Evolutionary conservation across 2,888 invertebrate genomes (phyloP), one percentile per base, ranked within the genome.

Genomic region (Lasioglossum malachurum): DNA sequence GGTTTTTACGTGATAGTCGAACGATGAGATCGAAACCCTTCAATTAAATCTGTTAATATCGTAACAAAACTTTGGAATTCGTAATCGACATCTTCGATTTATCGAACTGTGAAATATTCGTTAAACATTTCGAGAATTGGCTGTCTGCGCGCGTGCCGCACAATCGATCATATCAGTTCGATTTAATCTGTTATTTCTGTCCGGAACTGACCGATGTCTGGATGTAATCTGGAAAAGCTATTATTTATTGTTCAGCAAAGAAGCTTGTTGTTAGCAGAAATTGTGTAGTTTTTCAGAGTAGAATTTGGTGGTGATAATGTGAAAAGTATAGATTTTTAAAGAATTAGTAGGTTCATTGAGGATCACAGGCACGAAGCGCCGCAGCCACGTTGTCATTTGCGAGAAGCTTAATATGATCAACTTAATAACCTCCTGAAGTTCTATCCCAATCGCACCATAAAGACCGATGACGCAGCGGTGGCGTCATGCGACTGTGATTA

Each of bases 81-180:
- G 23, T 12, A 23, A 69, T 69, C 38, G 23, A 38, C 38, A 69
- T 38, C 23, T 35, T 38, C 23, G 38, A 69, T 69, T 69, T n/a
- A 69, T 41, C 38, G 12, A 12, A 19, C 69, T 23, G 38, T 12
- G 23, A 41, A 38, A 69, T n/a, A 12, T 38, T 1, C 10, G 35
- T 41, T 31, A 31, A 31, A 31, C 69, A 4, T 69, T 19, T 69
- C 31, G 19, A 35, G 7, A 67, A 67, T 67, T 35, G 19, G 67
- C 19, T 67, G 31, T 35, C 35, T 41, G 23, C 38, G 12, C 23
- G 23, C 23, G 19, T 8, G 19, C 67, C 35, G 35, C 8, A 3
- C 69, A 12, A 69, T 69, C 69, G 69, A 69, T 69, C 69, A 41
- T 69, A 41, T 69, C 67, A 0, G 38, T 38, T 38, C 69, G 38